Evolutionary conservation across 2,888 invertebrate species (phyloP), one percentile per base, ranked within the genome.

Genomic region (Zaprionus obscuricornis): DNA sequence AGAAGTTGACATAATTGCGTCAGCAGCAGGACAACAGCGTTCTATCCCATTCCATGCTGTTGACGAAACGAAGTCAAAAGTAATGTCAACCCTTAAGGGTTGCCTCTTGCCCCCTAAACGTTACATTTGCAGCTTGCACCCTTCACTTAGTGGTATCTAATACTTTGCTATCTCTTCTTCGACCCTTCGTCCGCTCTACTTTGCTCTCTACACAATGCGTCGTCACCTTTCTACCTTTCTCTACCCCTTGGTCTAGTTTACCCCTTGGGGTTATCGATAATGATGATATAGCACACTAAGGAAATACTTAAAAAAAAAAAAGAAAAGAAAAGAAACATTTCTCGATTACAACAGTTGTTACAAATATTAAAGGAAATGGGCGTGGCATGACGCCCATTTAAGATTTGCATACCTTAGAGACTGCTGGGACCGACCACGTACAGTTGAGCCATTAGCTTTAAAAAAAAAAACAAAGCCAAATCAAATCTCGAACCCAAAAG

Each of bases 1-100:
- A 79, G 85, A 60, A 82, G 79, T 85, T 79, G 85, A 85, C 79
- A 79, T 82, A 85, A 79, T 79, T 85, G 72, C 72, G 83, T 66
- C 85, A 72, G 82, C 84, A 72, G 55, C 47, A 58, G 54, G 45
- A 57, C 39, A 24, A 33, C 17, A 46, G 34, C n/a, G n/a, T n/a
- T n/a, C n/a, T n/a, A n/a, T n/a, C n/a, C n/a, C n/a, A n/a, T n/a
- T n/a, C n/a, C n/a, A n/a, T n/a, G n/a, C 18, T n/a, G 29, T 4
- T 10, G 27, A 8, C 13, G 13, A 47, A 2, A 43, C 56, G 16
- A 34, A 27, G 24, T 20, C 58, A 13, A 42, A n/a, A 36, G n/a
- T n/a, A n/a, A n/a, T n/a, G n/a, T 3, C 16, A 14, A 20, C 26
- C 42, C 26, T 26, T 42, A 24, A 7, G 14, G 6, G 3, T 14